Conservation (phyloP, 2,888 invertebrate genomes). For the Apamea anceps region DNA sequence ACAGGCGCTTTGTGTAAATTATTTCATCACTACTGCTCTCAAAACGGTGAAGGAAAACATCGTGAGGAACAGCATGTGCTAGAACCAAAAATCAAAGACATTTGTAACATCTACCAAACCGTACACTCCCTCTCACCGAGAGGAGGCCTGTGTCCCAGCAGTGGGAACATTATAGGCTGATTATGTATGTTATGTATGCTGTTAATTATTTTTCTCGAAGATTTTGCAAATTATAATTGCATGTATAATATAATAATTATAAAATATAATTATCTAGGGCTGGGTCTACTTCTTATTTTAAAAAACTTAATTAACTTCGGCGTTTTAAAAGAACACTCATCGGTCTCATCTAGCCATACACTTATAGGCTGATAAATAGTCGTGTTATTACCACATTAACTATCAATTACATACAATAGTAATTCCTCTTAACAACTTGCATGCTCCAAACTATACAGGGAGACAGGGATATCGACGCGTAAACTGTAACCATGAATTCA, state of each 20-base stretch:
- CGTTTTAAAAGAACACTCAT: not conserved
- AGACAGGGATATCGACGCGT: too few species aligned
- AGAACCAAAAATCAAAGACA: too few species aligned
- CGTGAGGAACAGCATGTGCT: too few species aligned
- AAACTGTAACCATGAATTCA: too few species aligned
- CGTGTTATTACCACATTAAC: not conserved
- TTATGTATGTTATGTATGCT: not conserved
- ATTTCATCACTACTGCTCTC: not conserved
- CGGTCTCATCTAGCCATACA: not conserved
- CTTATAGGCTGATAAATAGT: not conserved
- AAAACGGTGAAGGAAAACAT: not conserved
- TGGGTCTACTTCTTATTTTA: not conserved
- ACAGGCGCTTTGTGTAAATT: not conserved
- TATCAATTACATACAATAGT: not conserved
- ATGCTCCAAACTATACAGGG: not conserved
- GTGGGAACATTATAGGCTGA: too few species aligned
- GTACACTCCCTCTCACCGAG: too few species aligned
- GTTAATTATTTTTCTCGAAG: not conserved
- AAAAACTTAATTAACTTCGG: not conserved
- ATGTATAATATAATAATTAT: too few species aligned
- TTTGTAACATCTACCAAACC: too few species aligned
- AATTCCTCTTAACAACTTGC: not conserved
- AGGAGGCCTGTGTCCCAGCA: too few species aligned
- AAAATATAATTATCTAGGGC: not conserved
- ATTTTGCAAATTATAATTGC: not conserved